Conservation (phyloP, 2,113 vertebrate genomes). For the Anoplopoma fimbria region DNA sequence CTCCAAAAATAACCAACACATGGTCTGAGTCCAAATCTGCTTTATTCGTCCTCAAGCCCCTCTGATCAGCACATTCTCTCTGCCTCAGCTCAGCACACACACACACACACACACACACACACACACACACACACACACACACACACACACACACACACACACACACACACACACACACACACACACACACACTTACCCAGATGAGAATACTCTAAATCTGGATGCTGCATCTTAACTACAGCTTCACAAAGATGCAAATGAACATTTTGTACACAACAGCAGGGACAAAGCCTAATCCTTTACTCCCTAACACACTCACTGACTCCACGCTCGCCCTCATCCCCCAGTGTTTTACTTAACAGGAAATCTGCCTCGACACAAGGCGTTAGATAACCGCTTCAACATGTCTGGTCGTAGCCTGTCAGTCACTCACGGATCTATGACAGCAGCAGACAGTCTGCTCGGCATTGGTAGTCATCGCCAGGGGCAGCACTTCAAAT, state of each 20-base stretch:
- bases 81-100: constrained; percentile 16
- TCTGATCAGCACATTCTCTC: constrained; percentile 76
- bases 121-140: constrained; percentile 9
- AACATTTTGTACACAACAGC: constrained; percentile 68
- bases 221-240: constrained; percentile 88
- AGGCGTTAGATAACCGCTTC: constrained; percentile 74
- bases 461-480: constrained; percentile 52
- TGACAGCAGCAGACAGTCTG: constrained; percentile 29
- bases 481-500: constrained; percentile 44
- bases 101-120: constrained; percentile 2
- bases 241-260: constrained; percentile 89
- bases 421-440: constrained; percentile 51
- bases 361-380: constrained; percentile 63
- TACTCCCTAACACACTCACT: constrained; percentile 45
- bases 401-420: constrained; percentile 53
- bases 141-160: constrained; percentile 9
- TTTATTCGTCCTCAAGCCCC: constrained; percentile 87
- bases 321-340: background rate
- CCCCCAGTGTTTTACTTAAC: constrained; percentile 33
- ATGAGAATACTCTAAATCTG: constrained; percentile 90
- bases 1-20: constrained; percentile 76
- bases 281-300: constrained; percentile 72
- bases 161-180: constrained; percentile 7
- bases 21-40: constrained; percentile 86
- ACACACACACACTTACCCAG: constrained; percentile 66